Base-by-base conservation (phyloP, 1,140 invertebrate genomes). In the Drosophila yakuba region DNA sequence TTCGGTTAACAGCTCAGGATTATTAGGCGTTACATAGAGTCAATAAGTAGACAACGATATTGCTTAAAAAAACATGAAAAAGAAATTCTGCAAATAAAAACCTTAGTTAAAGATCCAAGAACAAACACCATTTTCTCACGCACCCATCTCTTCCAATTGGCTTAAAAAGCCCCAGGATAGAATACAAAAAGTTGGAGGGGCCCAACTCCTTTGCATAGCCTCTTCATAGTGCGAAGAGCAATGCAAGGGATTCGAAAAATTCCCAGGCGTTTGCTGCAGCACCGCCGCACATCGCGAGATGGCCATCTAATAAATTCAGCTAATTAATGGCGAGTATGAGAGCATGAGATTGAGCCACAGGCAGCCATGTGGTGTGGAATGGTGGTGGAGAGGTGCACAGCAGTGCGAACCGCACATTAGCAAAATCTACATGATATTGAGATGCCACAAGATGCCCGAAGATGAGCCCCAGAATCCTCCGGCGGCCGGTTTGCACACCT, bases 381-480 rank as follows among this genome's bases (percentile, higher is more conserved):
- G 10, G 56, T 12, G 36, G 17, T 23, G 52, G 51, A 15, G 51
- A 39, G 7, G 51, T 38, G 68, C 57, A 48, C 47, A 57, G 66
- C 59, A 56, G 52, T 62, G 76, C 39, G 68, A 78, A 71, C 71
- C 76, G 67, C 78, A 91, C 90, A 91, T 91, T 91, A 91, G 90
- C 90, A 81, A 83, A 91, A 91, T 91, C 90, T 91, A 91, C 90
- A 91, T 91, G 90, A 84, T 90, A 91, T 91, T 91, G 90, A 91
- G 85, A 91, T 91, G 85, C 85, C 90, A 76, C 61, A 59, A 68
- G 59, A 67, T 81, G 52, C 64, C 50, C 45, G 61, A 51, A 67
- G 54, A 75, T 61, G 52, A 71, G 74, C 62, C 62, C 48, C 67
- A 48, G 64, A 71, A 39, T 58, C 38, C 43, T 54, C 59, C 61